Evolutionary conservation across 2,113 vertebrate genomes (phyloP).

Genomic region (Ondatra zibethicus): DNA sequence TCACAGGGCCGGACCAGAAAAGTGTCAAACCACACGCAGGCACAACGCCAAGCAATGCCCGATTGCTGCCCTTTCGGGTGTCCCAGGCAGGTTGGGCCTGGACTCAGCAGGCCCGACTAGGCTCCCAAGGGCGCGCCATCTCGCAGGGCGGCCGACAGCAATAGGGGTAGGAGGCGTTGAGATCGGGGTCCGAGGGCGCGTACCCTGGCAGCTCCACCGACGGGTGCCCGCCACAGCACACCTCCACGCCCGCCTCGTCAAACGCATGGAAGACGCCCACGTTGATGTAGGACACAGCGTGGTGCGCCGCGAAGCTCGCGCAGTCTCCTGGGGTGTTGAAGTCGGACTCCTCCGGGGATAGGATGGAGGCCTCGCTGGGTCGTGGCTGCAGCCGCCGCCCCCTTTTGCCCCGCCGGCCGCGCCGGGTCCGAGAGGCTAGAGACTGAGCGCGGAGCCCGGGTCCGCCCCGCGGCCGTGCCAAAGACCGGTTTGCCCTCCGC

Average conservation of each 20-base stretch:
- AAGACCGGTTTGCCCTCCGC: conserved; percentile 82
- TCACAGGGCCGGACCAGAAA: not conserved
- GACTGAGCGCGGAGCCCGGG: conserved; percentile 65
- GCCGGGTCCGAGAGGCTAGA: conserved; percentile 35
- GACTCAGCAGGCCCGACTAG: conserved; percentile 77
- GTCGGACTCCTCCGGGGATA: conserved; percentile 92
- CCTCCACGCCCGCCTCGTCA: conserved; percentile 93
- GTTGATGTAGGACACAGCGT: conserved; percentile 96
- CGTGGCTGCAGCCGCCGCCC: conserved; percentile 84
- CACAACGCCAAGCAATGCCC: not conserved
- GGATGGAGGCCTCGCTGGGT: conserved; percentile 88
- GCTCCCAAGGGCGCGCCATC: conserved; percentile 90
- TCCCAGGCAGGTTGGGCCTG: not conserved
- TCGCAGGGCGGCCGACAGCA: conserved; percentile 93
- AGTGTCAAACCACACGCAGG: not conserved
- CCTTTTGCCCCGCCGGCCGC: conserved; percentile 74
- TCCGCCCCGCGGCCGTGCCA: conserved; percentile 66
- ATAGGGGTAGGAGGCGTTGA: conserved; percentile 93
- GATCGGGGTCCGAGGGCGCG: conserved; percentile 93
- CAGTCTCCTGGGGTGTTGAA: conserved; percentile 80
- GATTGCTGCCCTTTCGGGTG: not conserved
- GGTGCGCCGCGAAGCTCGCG: conserved; percentile 86
- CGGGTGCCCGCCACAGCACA: conserved; percentile 93
- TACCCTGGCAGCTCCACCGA: conserved; percentile 96
- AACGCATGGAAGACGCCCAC: conserved; percentile 91